A percentile compares a stretch with the other conserved stretches of the same genome.
Conservation (phyloP, 2,888 invertebrate species). For the Drosophila pseudotakahashii region DNA sequence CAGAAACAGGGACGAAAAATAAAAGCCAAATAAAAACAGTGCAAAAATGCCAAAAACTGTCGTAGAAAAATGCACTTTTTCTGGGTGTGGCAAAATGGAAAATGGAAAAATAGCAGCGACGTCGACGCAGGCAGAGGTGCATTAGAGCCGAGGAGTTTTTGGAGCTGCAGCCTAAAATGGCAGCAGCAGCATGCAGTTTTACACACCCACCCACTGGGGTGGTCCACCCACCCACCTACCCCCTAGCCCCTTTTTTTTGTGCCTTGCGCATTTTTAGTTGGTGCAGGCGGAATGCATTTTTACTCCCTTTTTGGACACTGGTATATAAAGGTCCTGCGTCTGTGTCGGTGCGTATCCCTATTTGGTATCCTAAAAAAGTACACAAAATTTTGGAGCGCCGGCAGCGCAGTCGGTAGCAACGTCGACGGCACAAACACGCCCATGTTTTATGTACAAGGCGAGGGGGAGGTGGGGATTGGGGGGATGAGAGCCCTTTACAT, state of each 20-base stretch:
- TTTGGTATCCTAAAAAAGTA: constrained; percentile 81
- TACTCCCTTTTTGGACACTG: constrained; percentile 53
- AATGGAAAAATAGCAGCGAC: constrained; percentile 50
- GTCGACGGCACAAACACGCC: constrained; percentile 73
- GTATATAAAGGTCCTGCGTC: constrained; percentile 48
- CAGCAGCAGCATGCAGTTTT: constrained; percentile 52
- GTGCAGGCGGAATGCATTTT: constrained; percentile 73
- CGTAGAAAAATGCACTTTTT: constrained; percentile 82
- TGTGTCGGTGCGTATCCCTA: constrained; percentile 68
- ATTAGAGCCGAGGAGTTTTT: constrained; percentile 54
- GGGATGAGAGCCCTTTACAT: constrained; percentile 60
- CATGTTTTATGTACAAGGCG: constrained; percentile 75
- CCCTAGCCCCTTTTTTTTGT: constrained; percentile 18
- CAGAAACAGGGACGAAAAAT: constrained; percentile 49
- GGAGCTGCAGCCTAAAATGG: constrained; percentile 53
- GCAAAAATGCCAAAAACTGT: constrained; percentile 70
- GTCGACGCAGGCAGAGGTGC: constrained; percentile 47
- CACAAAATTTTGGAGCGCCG: constrained; percentile 75
- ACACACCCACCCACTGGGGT: constrained; percentile 14
- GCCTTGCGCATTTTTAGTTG: constrained; percentile 68
- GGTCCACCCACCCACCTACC: not conserved
- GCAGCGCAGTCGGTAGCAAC: constrained; percentile 62
- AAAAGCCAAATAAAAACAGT: constrained; percentile 28
- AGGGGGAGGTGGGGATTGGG: constrained; percentile 20
- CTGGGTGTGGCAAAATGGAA: constrained; percentile 81